Percentiles rank a stretch among this genome's conserved stretches.
phyloP scores from a whole-genome alignment of 2,888 invertebrate species.

The Drosophila formosana region DNA sequence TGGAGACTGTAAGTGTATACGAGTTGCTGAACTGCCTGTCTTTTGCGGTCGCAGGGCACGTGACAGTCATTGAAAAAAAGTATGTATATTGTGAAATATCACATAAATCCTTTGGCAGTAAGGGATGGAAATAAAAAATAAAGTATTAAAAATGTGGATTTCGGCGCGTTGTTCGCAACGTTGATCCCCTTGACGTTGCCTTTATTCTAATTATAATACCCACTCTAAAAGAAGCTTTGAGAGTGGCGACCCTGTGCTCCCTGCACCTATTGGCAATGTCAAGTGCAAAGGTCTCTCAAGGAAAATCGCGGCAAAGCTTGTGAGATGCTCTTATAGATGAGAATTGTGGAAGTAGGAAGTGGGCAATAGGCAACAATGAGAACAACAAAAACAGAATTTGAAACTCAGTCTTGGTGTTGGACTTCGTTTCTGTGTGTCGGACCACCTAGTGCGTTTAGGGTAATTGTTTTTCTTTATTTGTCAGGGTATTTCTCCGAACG shows the following conservation, averaged over 20 bases:
- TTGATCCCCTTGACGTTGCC: constrained; percentile 54
- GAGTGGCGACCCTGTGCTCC: constrained; percentile 29
- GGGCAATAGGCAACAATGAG: constrained; percentile 10
- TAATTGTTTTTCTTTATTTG: constrained; percentile 74
- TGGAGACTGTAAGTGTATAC: constrained; percentile 21
- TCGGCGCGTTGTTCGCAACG: constrained; percentile 12
- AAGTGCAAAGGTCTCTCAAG: constrained; percentile 69
- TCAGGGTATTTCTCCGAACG: constrained; percentile 42
- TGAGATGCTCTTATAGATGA: constrained; percentile 1
- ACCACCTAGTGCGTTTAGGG: constrained; percentile 63
- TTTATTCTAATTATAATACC: constrained; percentile 72
- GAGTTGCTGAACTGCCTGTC: constrained; percentile 19
- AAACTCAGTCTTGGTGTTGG: not conserved
- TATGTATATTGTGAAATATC: not conserved
- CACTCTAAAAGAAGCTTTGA: constrained; percentile 30
- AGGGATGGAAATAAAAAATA: constrained; percentile 28
- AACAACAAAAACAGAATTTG: constrained; percentile 5
- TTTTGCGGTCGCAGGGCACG: constrained; percentile 50
- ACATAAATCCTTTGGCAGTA: constrained; percentile 3
- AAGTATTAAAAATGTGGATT: constrained; percentile 15
- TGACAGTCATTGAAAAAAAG: constrained; percentile 48
- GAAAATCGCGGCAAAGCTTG: constrained; percentile 38
- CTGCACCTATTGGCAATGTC: constrained; percentile 60
- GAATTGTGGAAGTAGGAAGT: not conserved
- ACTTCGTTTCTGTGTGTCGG: constrained; percentile 28